Evolutionary conservation across 2,888 invertebrate genomes (phyloP).

Genomic region (Melanophora roralis): DNA sequence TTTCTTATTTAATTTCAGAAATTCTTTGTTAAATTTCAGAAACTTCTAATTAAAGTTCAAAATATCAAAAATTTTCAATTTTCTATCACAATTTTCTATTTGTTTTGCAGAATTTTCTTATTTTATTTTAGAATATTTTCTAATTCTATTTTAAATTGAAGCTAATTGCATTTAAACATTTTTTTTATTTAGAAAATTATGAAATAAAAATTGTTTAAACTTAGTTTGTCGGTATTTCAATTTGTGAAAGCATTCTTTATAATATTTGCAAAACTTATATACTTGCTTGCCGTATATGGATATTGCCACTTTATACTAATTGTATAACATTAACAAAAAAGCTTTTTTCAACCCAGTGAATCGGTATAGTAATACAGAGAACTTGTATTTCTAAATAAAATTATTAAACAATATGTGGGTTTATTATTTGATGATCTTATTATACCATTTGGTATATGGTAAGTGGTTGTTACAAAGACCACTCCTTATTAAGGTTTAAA

Average conservation of each 20-base stretch:
- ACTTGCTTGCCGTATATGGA: neutral
- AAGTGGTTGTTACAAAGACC: slow-evolving; percentile 3
- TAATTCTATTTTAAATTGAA: no score
- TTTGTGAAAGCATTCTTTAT: no score
- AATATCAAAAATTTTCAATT: no score
- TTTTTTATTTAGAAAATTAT: neutral
- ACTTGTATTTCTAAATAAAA: neutral
- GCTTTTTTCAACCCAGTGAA: neutral
- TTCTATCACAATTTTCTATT: no score
- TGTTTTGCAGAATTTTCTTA: no score
- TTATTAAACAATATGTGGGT: slow-evolving; percentile 14
- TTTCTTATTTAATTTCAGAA: no score
- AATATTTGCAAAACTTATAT: neutral
- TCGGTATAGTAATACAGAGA: neutral
- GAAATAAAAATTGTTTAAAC: neutral
- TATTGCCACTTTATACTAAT: no score
- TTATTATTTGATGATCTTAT: slow-evolving; percentile 17
- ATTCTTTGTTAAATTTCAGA: no score
- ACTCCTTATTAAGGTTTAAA: slow-evolving; percentile 45
- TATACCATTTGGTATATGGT: neutral
- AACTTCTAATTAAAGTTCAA: no score
- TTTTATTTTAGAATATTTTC: no score
- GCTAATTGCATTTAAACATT: no score
- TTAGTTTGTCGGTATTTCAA: neutral
- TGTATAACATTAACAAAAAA: no score